Base-by-base conservation (phyloP, 92 coral and sea anemone genomes). In the Plumapathes pennacea region DNA sequence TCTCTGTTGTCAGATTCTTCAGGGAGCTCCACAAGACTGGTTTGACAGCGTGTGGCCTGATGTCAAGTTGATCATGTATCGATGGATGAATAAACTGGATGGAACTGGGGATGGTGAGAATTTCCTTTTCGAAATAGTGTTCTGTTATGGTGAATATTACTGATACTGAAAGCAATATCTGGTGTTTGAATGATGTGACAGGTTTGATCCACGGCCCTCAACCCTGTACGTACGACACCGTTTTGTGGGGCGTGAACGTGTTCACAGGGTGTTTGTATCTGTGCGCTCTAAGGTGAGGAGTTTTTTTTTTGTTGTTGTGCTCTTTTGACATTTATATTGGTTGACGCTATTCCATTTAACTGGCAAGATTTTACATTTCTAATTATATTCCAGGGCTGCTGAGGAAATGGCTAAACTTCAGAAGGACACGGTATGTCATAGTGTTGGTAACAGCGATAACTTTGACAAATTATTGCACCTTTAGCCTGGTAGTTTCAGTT, bases 31-130 rank as follows among this genome's bases (percentile, higher is more conserved):
- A 4, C 46, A 23, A 22, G 69, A 55, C 10, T 88, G 83, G 80
- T 69, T 88, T 26, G 31, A 75, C 69, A 76, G 72, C n/a, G 44
- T 67, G 17, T 88, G 96, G 96, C 96, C 96, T 0, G 69, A 64
- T 38, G 85, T 88, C 18, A 88, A 88, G 67, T 51, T 38, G 54
- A 84, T 88, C 48, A 83, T 88, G 96, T 46, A 51, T 4, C 77
- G 96, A 23, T 88, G 89, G 89, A 83, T 83, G 90, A 84, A 76
- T n/a, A 54, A 58, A 38, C 73, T 88, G 4, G 96, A 88, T 45
- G n/a, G n/a, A n/a, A 19, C 50, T 10, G 85, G 86, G 22, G 32
- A 38, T 37, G 90, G 90, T 71, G 26, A 38, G 27, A 37, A 3
- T 8, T 8, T 8, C n/a, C 40, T 34, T 34, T n/a, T n/a, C 40